Evolutionary conservation across 2,888 invertebrate genomes (phyloP).

Genomic region (Ectemnius continuus): DNA sequence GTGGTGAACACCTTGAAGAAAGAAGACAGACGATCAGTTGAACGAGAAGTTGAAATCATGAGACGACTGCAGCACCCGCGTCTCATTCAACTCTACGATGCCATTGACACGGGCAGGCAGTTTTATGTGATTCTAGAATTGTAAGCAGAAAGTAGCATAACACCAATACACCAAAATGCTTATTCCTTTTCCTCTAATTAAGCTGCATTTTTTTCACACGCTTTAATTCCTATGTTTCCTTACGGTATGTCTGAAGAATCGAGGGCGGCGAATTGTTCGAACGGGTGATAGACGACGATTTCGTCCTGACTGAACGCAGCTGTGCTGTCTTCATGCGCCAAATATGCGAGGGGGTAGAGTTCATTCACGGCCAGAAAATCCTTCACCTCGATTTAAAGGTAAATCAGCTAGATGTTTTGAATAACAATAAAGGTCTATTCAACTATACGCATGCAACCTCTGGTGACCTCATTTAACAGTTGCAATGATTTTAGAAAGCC

Average conservation of each 20-base stretch:
- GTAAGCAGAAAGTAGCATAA: slow-evolving; percentile 82
- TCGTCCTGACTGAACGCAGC: slow-evolving; percentile 96
- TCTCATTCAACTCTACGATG: slow-evolving; percentile 98
- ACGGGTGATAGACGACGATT: slow-evolving; percentile 98
- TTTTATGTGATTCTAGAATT: slow-evolving; percentile 98
- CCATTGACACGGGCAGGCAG: slow-evolving; percentile 94
- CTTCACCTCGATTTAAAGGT: slow-evolving; percentile 99
- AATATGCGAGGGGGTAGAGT: slow-evolving; percentile 98
- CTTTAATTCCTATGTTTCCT: neutral
- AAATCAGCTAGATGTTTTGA: slow-evolving; percentile 43
- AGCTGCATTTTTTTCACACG: neutral
- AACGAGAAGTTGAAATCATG: slow-evolving; percentile 98
- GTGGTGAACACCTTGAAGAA: slow-evolving; percentile 91
- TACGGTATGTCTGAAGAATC: slow-evolving; percentile 83
- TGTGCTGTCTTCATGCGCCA: slow-evolving; percentile 98
- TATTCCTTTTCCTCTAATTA: neutral
- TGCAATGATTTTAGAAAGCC: too few species aligned
- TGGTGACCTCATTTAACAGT: too few species aligned
- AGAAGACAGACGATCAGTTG: slow-evolving; percentile 94
- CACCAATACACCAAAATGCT: neutral
- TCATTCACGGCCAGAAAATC: slow-evolving; percentile 97
- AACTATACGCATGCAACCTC: too few species aligned
- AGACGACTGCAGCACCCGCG: slow-evolving; percentile 94
- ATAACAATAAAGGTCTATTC: too few species aligned
- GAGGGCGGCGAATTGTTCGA: slow-evolving; percentile 99